Evolutionary conservation across 2,797 vertebrate genomes (phyloP), one percentile per base, ranked within the genome.

Genomic region (Tympanoctomys barrerae): DNA sequence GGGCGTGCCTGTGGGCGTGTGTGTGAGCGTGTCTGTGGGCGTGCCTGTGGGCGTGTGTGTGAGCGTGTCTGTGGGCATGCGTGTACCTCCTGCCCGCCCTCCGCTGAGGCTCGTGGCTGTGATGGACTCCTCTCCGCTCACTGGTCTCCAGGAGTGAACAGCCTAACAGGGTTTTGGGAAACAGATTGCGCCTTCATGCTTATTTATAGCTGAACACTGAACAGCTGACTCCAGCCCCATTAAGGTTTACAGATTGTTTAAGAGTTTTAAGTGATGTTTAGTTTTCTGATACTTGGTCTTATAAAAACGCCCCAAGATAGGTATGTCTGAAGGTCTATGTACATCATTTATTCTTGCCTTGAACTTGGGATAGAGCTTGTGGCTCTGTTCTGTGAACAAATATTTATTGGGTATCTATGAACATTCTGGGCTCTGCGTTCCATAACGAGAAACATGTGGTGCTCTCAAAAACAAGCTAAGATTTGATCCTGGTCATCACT

Each of bases 121-220:
- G 31, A 8, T 3, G 21, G 54, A 22, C 36, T 46, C 7, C 7
- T 57, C 10, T 70, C 11, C 36, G 14, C 42, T 88, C 18, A 16
- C n/a, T 68, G 6, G 1, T 0, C 61, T 92, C 26, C 46, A 59
- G 87, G 73, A 57, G 16, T 36, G 33, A 80, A 11, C 54, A 82
- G 31, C 24, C 46, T 2, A n/a, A 9, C 0, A 31, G 46, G 28
- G 42, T 79, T 28, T 66, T 31, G 19, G 33, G 59, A 6, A 94
- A 59, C 31, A 94, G 46, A 85, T 21, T 2, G 0, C 6, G 62
- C 22, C 71, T 19, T 28, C 31, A 9, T 70, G 5, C 49, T 66
- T 90, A 87, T 73, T 94, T 80, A 71, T 19, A 46, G 28, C 21
- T 92, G 28, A 59, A 90, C 14, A 10, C 62, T 39, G 13, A 90